Evolutionary conservation across 2,888 invertebrate species (phyloP), one percentile per base, ranked within the genome.

Genomic region (Athripsodes cinereus): DNA sequence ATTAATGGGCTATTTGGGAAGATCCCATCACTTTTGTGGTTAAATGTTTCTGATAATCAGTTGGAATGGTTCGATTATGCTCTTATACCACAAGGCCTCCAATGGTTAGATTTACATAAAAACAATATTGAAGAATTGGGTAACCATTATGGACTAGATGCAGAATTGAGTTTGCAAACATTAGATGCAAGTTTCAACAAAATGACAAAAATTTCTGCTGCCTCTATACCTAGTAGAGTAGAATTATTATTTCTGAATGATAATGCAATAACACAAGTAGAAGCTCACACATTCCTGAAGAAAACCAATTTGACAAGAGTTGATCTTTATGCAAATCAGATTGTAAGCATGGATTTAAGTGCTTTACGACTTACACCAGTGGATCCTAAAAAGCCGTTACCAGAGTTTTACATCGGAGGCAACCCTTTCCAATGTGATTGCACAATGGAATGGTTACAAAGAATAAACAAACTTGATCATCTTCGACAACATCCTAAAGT

Each of bases 361-460:
- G 91, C 94, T 61, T 79, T 95, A 64, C 83, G 90, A 65, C 81
- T 95, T 67, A 85, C 88, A 65, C 89, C 89, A 56, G 88, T 92
- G 60, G 86, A 88, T 68, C 84, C 85, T 59, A 85, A 86, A 63
- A 81, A 86, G 60, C 79, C 86, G 55, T 76, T 92, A 65, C 93
- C 94, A 13, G 91, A 93, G 75, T 93, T 96, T 77, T 93, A 92
- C 74, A 90, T 96, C 63, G 93, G 92, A 40, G 92, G 92, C 55
- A 96, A 96, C 80, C 96, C 95, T 40, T 92, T 95, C 71, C 87
- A 90, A 68, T 96, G 96, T 71, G 92, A 94, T 72, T 96, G 96
- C 79, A 92, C 91, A 66, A 93, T 95, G 85, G 94, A 95, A 71
- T 96, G 96, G 96, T 75, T 96, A 68, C 93, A 94, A 72, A 82